Base-by-base conservation (phyloP, 1,140 invertebrate species). In the Cotesia glomerata region DNA sequence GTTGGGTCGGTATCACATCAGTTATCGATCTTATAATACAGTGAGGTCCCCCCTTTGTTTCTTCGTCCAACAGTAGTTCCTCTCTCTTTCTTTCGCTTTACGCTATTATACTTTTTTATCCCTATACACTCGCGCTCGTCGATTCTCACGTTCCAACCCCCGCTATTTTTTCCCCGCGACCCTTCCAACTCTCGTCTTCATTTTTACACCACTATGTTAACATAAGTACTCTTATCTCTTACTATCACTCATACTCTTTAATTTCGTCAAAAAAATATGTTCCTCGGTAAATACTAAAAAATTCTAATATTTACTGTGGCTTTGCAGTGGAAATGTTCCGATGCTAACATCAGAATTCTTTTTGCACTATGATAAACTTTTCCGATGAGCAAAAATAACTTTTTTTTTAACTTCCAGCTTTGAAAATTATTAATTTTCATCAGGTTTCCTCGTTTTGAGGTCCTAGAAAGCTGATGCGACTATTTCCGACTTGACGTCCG, bases 11-110 rank as follows among this genome's bases (percentile, higher is more conserved):
- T 76, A 76, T 78, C 77, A 78, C 77, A 76, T 78, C 77, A 76
- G 74, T 75, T 78, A 76, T 78, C 77, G 75, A 78, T 78, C 75
- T 78, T 78, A 76, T 78, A 76, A 76, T 75, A 68, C 75, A 71
- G 76, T 74, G 74, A 71, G 66, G 58, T 66, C 64, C 67, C 64
- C 69, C 70, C 74, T 74, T 75, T 76, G 77, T 76, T 71, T 76
- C 77, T 73, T 61, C 69, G 67, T 72, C 61, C 62, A 72, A 64
- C 62, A 51, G 14, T 58, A 66, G 64, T 63, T 61, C 51, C 66
- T 58, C 35, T 62, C 68, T 73, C 70, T 58, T 54, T 68, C 71
- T 71, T 66, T 61, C 75, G 63, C 66, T 74, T 74, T 75, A 71
- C 74, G 63, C 70, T 68, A 18, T 39, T 76, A 75, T 72, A n/a